Evolutionary conservation across 2,888 invertebrate genomes (phyloP), one percentile per base, ranked within the genome.

Genomic region (Pyrocoelia pectoralis): DNA sequence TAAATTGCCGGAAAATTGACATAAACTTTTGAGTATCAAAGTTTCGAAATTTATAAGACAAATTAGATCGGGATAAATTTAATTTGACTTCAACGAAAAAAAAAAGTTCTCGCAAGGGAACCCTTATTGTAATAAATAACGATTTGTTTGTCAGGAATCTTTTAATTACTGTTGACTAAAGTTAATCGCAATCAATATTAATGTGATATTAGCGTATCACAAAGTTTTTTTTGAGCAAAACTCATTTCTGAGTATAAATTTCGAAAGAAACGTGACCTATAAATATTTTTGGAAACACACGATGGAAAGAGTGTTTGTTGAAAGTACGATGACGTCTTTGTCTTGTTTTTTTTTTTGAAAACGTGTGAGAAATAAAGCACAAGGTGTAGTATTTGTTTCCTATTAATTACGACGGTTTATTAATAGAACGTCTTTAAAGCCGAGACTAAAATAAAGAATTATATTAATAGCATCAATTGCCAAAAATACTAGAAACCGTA

Each of bases 401-500:
- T 50, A 38, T 24, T 56, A 56, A 50, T 56, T 56, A 56, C 56
- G 14, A n/a, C 18, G 8, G 6, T 28, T 13, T 58, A 63, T 51
- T 60, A 63, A 43, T 60, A 54, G 60, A 40, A 50, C 43, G 17
- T 43, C 19, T 33, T 24, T 12, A 17, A 53, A 51, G 51, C 59
- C 29, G 46, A 17, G 28, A 53, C 53, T 24, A 19, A 52, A 58
- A 29, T 43, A 24, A 48, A 59, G 33, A 13, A 28, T n/a, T 24
- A 41, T 72, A 72, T 74, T 67, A 70, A 68, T 72, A 72, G 71
- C 65, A 65, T 29, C 51, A 66, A 61, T 68, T 68, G 68, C 69
- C 67, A 56, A 71, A 73, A 74, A 73, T 74, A 74, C 67, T 61
- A 68, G 52, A 64, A 68, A 67, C 70, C 70, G 71, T 70, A 70